Conservation (phyloP, 2,888 invertebrate genomes). For the Pharmacophagus antenor region DNA sequence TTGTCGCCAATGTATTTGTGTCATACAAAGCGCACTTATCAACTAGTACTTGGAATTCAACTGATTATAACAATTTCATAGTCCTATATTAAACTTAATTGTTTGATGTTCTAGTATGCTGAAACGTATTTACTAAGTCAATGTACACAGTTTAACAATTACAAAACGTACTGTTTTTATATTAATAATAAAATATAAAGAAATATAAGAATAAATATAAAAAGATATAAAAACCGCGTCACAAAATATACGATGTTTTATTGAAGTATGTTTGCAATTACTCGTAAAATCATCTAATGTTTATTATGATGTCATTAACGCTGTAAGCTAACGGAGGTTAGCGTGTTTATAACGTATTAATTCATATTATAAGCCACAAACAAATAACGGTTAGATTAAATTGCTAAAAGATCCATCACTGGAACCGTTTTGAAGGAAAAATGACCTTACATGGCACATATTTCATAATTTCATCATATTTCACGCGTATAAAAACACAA, state of each 20-base stretch:
- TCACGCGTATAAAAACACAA: neutral
- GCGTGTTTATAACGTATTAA: conserved; percentile 18
- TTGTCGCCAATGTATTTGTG: conserved; percentile 9
- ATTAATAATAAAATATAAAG: too few relatives aligned
- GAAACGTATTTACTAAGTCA: neutral
- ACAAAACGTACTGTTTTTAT: too few relatives aligned
- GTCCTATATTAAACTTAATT: conserved; percentile 1
- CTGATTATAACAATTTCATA: conserved; percentile 16
- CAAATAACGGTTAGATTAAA: conserved; percentile 12
- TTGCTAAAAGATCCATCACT: neutral
- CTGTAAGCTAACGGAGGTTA: conserved; percentile 6
- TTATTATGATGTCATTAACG: conserved; percentile 9
- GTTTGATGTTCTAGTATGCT: neutral
- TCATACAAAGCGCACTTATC: conserved; percentile 19
- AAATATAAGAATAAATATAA: too few relatives aligned
- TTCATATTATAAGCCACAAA: conserved; percentile 6
- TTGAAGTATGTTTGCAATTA: too few relatives aligned
- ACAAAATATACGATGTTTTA: neutral
- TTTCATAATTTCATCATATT: neutral
- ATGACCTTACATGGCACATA: neutral
- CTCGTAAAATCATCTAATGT: too few relatives aligned
- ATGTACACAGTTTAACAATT: neutral
- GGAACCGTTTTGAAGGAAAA: neutral
- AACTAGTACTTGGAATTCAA: conserved; percentile 4
- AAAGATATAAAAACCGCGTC: neutral